Evolutionary conservation across 2,888 invertebrate species (phyloP).

Genomic region (Pseudococcus jackbeardsleyi): DNA sequence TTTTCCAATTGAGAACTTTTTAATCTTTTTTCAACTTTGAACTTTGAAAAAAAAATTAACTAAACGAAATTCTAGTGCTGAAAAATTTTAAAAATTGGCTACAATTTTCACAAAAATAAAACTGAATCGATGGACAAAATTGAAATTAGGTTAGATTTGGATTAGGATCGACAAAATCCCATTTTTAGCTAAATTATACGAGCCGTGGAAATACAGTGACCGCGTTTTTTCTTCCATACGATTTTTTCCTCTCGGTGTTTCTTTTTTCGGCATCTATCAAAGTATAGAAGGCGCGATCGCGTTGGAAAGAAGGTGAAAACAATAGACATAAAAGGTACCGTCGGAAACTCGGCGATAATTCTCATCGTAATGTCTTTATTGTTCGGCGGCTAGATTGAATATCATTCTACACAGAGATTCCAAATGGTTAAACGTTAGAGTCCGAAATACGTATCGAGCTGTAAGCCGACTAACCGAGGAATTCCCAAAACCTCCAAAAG

Average conservation of each 20-base stretch:
- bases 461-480: background rate
- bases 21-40: no score
- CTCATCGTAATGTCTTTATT: conserved; percentile 55
- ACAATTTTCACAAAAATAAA: no score
- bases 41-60: no score
- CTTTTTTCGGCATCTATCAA: conserved; percentile 42
- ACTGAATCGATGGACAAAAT: no score
- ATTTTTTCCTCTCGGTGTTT: background rate
- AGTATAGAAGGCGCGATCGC: conserved; percentile 16
- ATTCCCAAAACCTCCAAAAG: background rate
- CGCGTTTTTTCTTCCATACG: background rate
- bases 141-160: no score
- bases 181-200: no score
- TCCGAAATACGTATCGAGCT: conserved; percentile 5
- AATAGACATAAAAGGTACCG: conserved; percentile 46
- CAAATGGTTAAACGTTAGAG: background rate
- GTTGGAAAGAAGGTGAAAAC: conserved; percentile 41
- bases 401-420: conserved; percentile 18
- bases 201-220: background rate
- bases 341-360: conserved; percentile 41
- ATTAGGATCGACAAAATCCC: no score
- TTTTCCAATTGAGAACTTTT: no score
- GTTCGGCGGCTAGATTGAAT: conserved; percentile 49
- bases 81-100: no score
- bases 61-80: no score